Base-by-base conservation (phyloP, 1,140 invertebrate genomes). In the Glossosoma conforme region DNA sequence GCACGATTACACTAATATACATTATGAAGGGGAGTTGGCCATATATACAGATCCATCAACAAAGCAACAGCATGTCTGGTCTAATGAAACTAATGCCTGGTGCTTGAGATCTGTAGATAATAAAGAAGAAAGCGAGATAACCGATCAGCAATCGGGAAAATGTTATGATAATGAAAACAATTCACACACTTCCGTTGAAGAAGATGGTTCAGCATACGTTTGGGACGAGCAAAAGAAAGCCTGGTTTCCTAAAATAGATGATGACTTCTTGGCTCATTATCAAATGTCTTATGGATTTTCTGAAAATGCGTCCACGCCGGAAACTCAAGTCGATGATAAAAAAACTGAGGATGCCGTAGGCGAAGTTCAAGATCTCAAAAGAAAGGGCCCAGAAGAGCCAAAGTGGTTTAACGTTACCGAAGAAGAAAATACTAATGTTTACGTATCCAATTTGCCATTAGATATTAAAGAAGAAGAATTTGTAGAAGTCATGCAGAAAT, bases 171-270 rank as follows among this genome's bases (percentile, higher is more conserved):
- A 82, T 70, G 84, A 89, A 68, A 79, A 87, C 64, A 82, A 87
- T 58, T 83, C 83, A 24, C 85, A 86, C 58, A 85, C 83, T 3
- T 93, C 91, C 57, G 88, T 82, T 11, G 93, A 97, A 70, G 74
- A 84, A 50, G 93, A 97, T 81, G 92, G 92, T 2, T 86, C 85
- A 6, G 82, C 86, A 44, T 96, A 86, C 69, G 86, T 97, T 65
- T 98, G 91, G 92, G 93, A 98, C 73, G 75, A 75, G 40, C 79
- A 83, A 24, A 96, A 91, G 68, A 86, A 83, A 61, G 93, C 93
- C 4, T 98, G 93, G 91, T 93, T 97, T 77, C 94, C 94, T 15
- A 96, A 96, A 81, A 82, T 98, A 48, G 91, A 97, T 77, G 92
- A 97, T 63, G 92, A 98, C 59, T 98, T 98, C 64, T 83, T 99